These are phyloP conservation scores for Ammodytes marinus DNA, from an alignment of 2,113 vertebrate species.

Conservation along the genomic window DNA sequence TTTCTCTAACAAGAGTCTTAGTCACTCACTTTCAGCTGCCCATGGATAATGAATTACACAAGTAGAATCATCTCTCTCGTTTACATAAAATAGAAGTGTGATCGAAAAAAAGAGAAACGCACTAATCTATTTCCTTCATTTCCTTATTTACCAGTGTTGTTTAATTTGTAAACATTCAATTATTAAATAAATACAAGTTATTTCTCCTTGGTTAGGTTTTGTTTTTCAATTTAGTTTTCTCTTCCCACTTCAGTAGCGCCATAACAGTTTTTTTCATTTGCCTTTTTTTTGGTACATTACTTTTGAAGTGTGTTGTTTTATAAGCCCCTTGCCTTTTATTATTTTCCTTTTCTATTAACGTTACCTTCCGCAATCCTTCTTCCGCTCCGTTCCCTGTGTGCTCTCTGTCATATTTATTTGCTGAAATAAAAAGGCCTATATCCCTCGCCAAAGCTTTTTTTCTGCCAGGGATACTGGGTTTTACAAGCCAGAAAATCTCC, in stretches of 20 bases:
- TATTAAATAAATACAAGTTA: not conserved
- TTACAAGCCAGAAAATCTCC: slow-evolving; percentile 49
- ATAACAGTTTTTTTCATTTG: slow-evolving; percentile 39
- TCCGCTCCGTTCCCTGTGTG: slow-evolving; percentile 19
- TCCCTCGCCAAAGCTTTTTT: slow-evolving; percentile 25
- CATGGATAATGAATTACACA: slow-evolving; percentile 33
- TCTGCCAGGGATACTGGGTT: slow-evolving; percentile 47
- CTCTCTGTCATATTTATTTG: slow-evolving; percentile 59
- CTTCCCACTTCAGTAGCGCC: not conserved
- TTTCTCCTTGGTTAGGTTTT: slow-evolving; percentile 30
- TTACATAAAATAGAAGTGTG: slow-evolving; percentile 11
- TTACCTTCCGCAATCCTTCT: slow-evolving; percentile 39
- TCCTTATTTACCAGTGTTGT: not conserved
- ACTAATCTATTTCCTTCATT: not conserved
- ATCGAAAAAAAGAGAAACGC: not conserved
- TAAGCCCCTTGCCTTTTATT: slow-evolving; percentile 58
- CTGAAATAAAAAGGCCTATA: slow-evolving; percentile 45
- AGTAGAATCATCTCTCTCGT: slow-evolving; percentile 13
- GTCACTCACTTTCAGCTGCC: slow-evolving; percentile 31
- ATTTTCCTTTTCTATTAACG: slow-evolving; percentile 54
- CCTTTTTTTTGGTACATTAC: slow-evolving; percentile 43
- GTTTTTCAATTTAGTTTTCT: slow-evolving; percentile 37
- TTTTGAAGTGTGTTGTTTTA: slow-evolving; percentile 59
- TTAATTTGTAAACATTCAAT: slow-evolving; percentile 31
- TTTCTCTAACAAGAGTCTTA: slow-evolving; percentile 16